phyloP scores from a whole-genome alignment of 2,113 vertebrate genomes.

The Craseonycteris thonglongyai region DNA sequence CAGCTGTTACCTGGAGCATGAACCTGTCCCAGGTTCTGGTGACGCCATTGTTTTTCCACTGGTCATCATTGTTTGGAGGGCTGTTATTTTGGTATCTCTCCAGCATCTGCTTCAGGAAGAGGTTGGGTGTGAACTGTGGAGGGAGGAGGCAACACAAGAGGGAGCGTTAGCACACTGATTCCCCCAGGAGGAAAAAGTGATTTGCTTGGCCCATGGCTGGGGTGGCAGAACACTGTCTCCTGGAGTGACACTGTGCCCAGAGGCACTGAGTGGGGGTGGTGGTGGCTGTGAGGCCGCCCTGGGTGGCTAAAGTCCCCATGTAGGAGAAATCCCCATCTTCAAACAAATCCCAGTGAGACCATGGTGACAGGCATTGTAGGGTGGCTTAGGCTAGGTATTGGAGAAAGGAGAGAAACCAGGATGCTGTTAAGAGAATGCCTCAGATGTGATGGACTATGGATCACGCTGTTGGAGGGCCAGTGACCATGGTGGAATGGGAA shows the following conservation, averaged over 20 bases:
- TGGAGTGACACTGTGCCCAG: not conserved
- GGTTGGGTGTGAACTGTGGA: conserved; percentile 74
- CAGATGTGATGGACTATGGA: not conserved
- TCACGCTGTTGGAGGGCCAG: not conserved
- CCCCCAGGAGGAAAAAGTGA: not conserved
- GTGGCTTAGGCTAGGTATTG: not conserved
- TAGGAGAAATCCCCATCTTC: not conserved
- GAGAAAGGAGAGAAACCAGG: not conserved
- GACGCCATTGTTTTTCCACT: conserved; percentile 62
- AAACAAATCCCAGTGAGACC: not conserved
- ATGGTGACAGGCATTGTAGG: not conserved
- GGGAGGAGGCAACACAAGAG: not conserved
- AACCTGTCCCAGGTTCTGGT: conserved; percentile 81
- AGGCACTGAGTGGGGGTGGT: not conserved
- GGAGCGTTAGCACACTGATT: not conserved
- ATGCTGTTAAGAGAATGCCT: not conserved
- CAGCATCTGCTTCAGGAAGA: conserved; percentile 86
- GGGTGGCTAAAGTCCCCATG: not conserved
- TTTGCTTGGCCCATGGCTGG: not conserved
- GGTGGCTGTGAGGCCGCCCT: not conserved
- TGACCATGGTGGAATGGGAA: fast-evolving
- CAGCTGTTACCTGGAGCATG: conserved; percentile 79
- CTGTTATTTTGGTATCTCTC: conserved; percentile 77
- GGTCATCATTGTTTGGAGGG: conserved; percentile 69
- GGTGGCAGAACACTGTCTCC: not conserved